Percentiles rank a stretch among this genome's conserved stretches.
phyloP scores from a whole-genome alignment of 1,140 invertebrate species.

The Brachionus paranguensis region DNA sequence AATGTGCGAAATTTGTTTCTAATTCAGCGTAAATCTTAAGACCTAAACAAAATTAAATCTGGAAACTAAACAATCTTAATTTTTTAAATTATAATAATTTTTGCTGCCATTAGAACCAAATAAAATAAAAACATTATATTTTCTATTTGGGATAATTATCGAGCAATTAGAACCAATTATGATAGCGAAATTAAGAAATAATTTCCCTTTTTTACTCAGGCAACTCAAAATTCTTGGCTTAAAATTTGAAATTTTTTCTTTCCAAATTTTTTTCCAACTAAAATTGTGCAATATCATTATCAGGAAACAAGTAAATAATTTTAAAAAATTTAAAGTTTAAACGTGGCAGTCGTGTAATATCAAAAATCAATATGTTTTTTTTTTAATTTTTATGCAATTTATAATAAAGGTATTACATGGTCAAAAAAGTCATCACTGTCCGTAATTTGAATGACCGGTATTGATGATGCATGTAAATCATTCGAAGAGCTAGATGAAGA shows the following conservation, averaged over 20 bases:
- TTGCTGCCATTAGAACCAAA: not conserved
- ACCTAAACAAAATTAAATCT: not conserved
- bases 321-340: not conserved
- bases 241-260: not conserved
- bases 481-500: not conserved
- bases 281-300: not conserved
- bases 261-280: not conserved
- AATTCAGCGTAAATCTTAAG: too few relatives aligned
- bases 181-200: not conserved
- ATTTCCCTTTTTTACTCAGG: not conserved
- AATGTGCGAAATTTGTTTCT: too few relatives aligned
- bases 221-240: not conserved
- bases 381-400: not conserved
- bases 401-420: not conserved
- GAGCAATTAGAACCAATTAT: not conserved
- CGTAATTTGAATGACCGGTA: slow-evolving; percentile 14
- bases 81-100: not conserved
- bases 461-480: not conserved
- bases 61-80: not conserved
- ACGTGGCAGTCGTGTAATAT: not conserved
- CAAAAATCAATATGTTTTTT: not conserved
- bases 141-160: not conserved
- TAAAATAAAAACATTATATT: not conserved
- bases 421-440: not conserved
- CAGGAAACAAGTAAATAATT: not conserved